Evolutionary conservation across 2,888 invertebrate species (phyloP).

Genomic region (Hydrotaea cyrtoneurina): DNA sequence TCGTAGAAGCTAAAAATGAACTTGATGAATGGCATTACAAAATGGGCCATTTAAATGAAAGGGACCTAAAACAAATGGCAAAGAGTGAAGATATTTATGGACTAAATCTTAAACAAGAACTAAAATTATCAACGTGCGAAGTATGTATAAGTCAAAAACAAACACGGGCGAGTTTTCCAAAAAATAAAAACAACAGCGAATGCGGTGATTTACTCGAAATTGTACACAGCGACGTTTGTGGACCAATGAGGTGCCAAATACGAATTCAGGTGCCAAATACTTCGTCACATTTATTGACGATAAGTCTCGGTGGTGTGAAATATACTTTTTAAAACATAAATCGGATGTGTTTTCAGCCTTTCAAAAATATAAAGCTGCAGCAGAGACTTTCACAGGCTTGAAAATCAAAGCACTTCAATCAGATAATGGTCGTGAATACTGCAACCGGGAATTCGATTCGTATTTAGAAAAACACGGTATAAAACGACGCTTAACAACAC

Average conservation of each 20-base stretch:
- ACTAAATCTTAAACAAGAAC: conserved; percentile 48
- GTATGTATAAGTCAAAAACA: conserved; percentile 58
- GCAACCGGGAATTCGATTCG: conserved; percentile 62
- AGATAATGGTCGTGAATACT: too few species aligned
- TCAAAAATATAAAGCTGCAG: conserved; percentile 50
- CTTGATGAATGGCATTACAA: conserved; percentile 52
- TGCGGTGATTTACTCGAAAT: conserved; percentile 54
- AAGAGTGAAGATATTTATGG: conserved; percentile 45
- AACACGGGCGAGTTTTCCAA: conserved; percentile 46
- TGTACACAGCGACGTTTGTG: conserved; percentile 59
- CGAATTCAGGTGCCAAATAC: conserved; percentile 46
- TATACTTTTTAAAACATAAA: conserved; percentile 58
- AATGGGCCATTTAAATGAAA: conserved; percentile 52
- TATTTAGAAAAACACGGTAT: conserved; percentile 61
- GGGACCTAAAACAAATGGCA: conserved; percentile 51
- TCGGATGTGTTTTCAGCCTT: conserved; percentile 56
- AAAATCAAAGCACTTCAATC: conserved; percentile 59
- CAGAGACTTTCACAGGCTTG: conserved; percentile 51
- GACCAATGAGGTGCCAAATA: conserved; percentile 55
- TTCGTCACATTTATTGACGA: conserved; percentile 61
- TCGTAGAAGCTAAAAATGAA: conserved; percentile 38
- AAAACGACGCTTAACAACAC: conserved; percentile 58
- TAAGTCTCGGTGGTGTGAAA: conserved; percentile 58
- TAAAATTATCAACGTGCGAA: conserved; percentile 54
- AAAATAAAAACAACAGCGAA: conserved; percentile 23